Conservation (phyloP, 2,797 vertebrate genomes). For the Lithobates sylvaticus region DNA sequence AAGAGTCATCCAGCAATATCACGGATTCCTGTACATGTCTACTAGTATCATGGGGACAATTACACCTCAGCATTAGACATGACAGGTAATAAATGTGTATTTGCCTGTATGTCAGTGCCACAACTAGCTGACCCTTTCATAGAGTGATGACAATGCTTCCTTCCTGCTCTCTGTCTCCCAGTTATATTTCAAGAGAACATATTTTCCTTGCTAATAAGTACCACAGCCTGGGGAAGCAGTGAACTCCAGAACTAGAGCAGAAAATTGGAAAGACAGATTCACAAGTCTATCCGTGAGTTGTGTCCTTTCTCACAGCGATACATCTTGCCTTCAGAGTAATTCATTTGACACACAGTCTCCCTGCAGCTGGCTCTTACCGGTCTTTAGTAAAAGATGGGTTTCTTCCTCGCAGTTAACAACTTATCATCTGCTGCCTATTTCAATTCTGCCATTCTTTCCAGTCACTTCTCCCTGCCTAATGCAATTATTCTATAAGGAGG, state of each 20-base stretch:
- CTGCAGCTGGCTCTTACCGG: conserved; percentile 63
- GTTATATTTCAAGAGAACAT: conserved; percentile 42
- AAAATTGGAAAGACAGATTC: conserved; percentile 70
- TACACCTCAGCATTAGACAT: conserved; percentile 21
- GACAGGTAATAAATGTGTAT: conserved; percentile 36
- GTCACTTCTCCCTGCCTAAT: conserved; percentile 41
- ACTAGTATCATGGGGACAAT: conserved; percentile 34
- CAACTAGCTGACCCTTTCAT: conserved; percentile 19
- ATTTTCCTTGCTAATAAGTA: conserved; percentile 63
- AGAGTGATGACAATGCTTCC: conserved; percentile 8
- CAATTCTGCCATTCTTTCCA: conserved; percentile 36
- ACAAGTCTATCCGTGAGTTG: conserved; percentile 65
- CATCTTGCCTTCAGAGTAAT: conserved; percentile 65
- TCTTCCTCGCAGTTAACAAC: conserved; percentile 30
- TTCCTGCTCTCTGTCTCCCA: conserved; percentile 30
- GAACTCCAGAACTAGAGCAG: conserved; percentile 65
- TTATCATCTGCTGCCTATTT: conserved; percentile 41
- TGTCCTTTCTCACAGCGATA: conserved; percentile 44
- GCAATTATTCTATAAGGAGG: conserved; percentile 36
- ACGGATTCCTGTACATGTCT: conserved; percentile 19
- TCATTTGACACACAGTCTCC: conserved; percentile 67
- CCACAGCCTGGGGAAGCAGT: conserved; percentile 62
- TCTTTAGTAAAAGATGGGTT: conserved; percentile 63
- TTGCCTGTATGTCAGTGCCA: conserved; percentile 14
- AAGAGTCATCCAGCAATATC: conserved; percentile 12